Conservation (phyloP, 35 echinoderm and acorn worm species). For the Lytechinus pictus region DNA sequence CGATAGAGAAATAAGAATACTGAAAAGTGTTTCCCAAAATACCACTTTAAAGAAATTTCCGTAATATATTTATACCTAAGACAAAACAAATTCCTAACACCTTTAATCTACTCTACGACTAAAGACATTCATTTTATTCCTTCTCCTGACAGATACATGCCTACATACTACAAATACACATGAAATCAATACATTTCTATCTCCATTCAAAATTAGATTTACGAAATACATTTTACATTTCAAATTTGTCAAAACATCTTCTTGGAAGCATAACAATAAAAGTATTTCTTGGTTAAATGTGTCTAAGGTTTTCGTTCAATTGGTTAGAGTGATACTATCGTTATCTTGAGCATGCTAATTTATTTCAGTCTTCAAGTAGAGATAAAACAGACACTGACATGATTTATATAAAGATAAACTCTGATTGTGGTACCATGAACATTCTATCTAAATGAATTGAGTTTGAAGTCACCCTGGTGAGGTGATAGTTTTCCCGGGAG, state of each 20-base stretch:
- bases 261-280: conserved; percentile 44
- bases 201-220: background rate
- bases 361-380: conserved; percentile 34
- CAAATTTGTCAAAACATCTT: background rate
- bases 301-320: conserved; percentile 63
- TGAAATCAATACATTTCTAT: background rate
- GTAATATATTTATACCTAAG: background rate
- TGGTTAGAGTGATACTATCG: conserved; percentile 65
- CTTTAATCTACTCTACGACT: background rate
- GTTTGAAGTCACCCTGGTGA: no score
- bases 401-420: no score
- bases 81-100: background rate
- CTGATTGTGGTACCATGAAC: background rate
- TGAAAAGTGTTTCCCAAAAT: background rate
- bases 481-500: no score
- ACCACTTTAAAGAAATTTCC: background rate
- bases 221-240: background rate
- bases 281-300: conserved; percentile 51
- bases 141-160: background rate
- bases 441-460: no score
- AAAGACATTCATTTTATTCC: background rate
- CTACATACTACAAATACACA: background rate
- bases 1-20: background rate
- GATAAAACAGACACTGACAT: background rate
- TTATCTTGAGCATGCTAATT: conserved; percentile 73